Evolutionary conservation across 2,113 vertebrate species (phyloP).

Genomic region (Origma solitaria): DNA sequence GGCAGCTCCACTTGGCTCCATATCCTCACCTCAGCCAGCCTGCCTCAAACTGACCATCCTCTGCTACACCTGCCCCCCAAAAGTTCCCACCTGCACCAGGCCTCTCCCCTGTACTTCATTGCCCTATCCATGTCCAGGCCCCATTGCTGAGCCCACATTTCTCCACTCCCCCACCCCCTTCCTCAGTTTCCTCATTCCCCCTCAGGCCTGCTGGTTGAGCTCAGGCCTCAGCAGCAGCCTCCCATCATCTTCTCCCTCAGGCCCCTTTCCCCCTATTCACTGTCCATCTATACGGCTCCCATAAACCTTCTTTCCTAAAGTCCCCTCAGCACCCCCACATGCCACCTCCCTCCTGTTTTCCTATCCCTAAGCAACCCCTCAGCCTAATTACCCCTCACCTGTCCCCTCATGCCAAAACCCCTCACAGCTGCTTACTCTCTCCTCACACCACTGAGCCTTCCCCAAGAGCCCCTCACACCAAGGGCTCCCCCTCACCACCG

Average conservation of each 20-base stretch:
- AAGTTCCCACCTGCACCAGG: background rate
- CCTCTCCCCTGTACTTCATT: background rate
- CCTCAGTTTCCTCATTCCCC: background rate
- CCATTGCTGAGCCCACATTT: accelerated
- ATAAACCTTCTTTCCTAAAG: background rate
- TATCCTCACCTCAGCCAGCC: background rate
- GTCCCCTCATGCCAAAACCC: background rate
- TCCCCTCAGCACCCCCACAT: too few species aligned
- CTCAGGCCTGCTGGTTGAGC: background rate
- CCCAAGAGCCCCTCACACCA: too few species aligned
- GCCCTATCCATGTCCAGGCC: background rate
- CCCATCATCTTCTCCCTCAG: background rate
- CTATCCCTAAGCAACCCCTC: too few species aligned
- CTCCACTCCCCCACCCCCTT: accelerated
- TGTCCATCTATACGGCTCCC: accelerated
- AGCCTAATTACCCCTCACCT: too few species aligned
- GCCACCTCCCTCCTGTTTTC: too few species aligned
- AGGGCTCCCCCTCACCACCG: background rate
- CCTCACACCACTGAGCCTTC: background rate
- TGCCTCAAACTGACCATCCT: background rate
- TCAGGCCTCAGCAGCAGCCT: background rate
- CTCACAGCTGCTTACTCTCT: too few species aligned
- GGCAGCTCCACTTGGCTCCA: background rate
- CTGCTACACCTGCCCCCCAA: background rate
- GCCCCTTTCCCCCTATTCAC: background rate